phyloP scores from a whole-genome alignment of 2,797 vertebrate genomes.

The Menidia menidia region DNA sequence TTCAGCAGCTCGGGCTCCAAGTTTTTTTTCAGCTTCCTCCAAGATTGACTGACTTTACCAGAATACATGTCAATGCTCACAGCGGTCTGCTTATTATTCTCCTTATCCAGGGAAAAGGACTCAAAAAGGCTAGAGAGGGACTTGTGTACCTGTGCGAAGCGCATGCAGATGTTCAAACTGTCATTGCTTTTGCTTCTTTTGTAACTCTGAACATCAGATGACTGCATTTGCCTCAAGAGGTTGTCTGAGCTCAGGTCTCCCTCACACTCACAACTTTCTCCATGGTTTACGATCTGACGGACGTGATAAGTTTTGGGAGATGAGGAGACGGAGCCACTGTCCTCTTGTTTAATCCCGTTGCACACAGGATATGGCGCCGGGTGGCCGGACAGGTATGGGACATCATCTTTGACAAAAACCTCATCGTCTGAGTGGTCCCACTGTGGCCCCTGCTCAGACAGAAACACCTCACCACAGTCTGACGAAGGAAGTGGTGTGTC shows the following conservation, averaged over 20 bases:
- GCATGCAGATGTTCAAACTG: conserved; percentile 84
- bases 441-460: conserved; percentile 43
- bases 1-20: conserved; percentile 81
- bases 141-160: conserved; percentile 88
- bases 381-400: conserved; percentile 55
- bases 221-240: conserved; percentile 44
- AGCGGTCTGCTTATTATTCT: conserved; percentile 55
- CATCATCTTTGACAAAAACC: conserved; percentile 62
- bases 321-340: conserved; percentile 29
- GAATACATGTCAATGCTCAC: conserved; percentile 70
- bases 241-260: conserved; percentile 40
- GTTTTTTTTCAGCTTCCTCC: conserved; percentile 83
- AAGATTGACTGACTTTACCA: conserved; percentile 75
- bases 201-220: conserved; percentile 64
- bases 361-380: conserved; percentile 59
- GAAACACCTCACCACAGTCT: conserved; percentile 39
- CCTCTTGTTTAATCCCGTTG: conserved; percentile 57
- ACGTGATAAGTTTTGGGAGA: conserved; percentile 34
- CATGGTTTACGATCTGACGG: conserved; percentile 41
- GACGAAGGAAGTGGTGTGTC: conserved; percentile 33
- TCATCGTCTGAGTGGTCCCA: conserved; percentile 77
- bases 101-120: conserved; percentile 82
- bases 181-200: conserved; percentile 84
- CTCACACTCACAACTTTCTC: conserved; percentile 16
- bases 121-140: conserved; percentile 91